phyloP scores from a whole-genome alignment of 2,888 invertebrate species.

The Allolobophora icterica region DNA sequence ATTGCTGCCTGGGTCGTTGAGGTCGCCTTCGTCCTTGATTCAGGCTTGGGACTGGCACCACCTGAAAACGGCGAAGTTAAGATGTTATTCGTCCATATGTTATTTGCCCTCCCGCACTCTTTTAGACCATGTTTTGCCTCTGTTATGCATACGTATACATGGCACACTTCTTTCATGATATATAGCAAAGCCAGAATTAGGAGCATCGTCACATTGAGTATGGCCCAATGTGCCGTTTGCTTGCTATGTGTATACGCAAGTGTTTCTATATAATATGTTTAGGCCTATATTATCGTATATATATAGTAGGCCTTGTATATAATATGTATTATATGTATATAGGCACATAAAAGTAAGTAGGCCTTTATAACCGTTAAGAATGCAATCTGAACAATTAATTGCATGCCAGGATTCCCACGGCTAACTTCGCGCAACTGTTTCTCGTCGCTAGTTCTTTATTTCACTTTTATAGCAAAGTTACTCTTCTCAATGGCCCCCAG shows the following conservation, averaged over 20 bases:
- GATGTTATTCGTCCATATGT: no score
- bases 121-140: not conserved
- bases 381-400: constrained; percentile 1
- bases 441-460: not conserved
- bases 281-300: no score
- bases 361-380: not conserved
- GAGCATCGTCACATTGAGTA: not conserved
- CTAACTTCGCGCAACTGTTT: constrained; percentile 7
- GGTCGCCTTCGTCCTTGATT: no score
- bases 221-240: not conserved
- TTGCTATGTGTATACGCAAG: not conserved
- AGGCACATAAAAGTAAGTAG: not conserved
- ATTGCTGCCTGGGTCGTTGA: no score
- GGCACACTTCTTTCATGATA: not conserved
- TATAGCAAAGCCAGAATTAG: not conserved
- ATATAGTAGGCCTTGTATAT: not conserved
- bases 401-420: constrained; percentile 5
- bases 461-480: not conserved
- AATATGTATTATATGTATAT: not conserved
- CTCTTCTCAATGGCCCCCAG: not conserved
- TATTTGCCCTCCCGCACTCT: not conserved
- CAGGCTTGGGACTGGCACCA: no score
- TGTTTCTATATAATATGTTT: not conserved
- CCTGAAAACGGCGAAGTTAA: no score
- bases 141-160: not conserved